Percentiles rank a stretch among this genome's conserved stretches.
Evolutionary conservation across 2,113 vertebrate species (phyloP).

Genomic region (Pithys albifrons): DNA sequence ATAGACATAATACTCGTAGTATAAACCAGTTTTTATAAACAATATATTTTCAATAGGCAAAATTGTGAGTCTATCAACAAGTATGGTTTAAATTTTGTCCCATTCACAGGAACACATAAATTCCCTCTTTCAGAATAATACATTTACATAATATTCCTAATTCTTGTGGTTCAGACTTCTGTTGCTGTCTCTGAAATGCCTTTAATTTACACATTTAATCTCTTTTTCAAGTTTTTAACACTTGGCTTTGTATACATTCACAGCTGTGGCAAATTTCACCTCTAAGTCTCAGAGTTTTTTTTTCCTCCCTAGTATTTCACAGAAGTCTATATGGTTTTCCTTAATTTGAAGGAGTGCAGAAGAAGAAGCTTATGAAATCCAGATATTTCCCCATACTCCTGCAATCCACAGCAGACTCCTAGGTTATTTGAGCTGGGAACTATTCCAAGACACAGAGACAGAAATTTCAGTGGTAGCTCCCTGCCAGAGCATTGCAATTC

Average conservation of each 20-base stretch:
- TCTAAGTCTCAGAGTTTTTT: background rate
- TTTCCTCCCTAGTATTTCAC: background rate
- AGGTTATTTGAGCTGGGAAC: background rate
- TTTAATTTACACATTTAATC: slow-evolving; percentile 16
- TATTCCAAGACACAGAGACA: background rate
- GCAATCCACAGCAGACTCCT: background rate
- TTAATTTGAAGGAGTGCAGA: background rate
- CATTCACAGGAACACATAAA: background rate
- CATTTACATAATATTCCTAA: background rate
- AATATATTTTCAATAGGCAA: background rate
- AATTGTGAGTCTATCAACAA: background rate
- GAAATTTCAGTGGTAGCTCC: background rate
- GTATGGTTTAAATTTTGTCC: background rate
- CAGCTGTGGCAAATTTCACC: background rate
- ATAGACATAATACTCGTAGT: background rate
- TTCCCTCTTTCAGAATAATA: background rate
- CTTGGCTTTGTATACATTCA: background rate
- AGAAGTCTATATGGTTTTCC: background rate
- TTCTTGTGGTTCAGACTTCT: background rate
- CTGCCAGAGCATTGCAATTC: background rate
- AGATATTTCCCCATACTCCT: background rate
- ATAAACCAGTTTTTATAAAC: background rate
- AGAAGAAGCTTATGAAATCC: background rate
- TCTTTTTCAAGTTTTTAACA: slow-evolving; percentile 7
- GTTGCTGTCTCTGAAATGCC: background rate